Evolutionary conservation across 2,113 vertebrate species (phyloP).

Genomic region (Corythoichthys intestinalis): DNA sequence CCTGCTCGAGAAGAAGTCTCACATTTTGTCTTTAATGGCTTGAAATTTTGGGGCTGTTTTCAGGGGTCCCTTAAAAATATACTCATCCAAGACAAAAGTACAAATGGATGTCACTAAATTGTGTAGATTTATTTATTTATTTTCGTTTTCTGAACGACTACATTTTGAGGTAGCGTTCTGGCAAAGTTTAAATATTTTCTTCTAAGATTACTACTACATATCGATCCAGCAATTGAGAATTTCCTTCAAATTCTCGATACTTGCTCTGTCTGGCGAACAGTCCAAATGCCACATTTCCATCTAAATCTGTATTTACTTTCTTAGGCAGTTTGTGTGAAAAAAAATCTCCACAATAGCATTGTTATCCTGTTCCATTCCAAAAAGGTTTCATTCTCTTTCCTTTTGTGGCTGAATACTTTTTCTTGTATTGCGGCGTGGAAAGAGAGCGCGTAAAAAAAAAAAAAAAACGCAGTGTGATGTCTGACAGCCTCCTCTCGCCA

Average conservation of each 20-base stretch:
- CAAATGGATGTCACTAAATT: not conserved
- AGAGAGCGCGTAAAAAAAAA: constrained; percentile 7
- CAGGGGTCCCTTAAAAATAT: not conserved
- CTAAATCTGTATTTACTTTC: constrained; percentile 24
- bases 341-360: constrained; percentile 51
- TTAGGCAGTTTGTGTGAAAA: constrained; percentile 19
- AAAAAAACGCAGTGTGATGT: constrained; percentile 74
- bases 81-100: not conserved
- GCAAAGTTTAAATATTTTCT: no score
- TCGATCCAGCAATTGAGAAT: not conserved
- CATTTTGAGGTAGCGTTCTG: not conserved
- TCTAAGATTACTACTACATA: not conserved
- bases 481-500: constrained; percentile 76
- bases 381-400: constrained; percentile 57
- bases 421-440: constrained; percentile 45
- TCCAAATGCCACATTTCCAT: not conserved
- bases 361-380: constrained; percentile 48
- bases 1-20: not conserved
- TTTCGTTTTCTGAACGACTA: not conserved
- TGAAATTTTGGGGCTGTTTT: not conserved
- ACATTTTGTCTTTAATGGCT: not conserved
- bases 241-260: not conserved
- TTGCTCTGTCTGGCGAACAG: not conserved
- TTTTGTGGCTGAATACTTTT: constrained; percentile 55
- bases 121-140: not conserved